phyloP scores from a whole-genome alignment of 2,888 invertebrate species.

The Blastobasis lacticolella region DNA sequence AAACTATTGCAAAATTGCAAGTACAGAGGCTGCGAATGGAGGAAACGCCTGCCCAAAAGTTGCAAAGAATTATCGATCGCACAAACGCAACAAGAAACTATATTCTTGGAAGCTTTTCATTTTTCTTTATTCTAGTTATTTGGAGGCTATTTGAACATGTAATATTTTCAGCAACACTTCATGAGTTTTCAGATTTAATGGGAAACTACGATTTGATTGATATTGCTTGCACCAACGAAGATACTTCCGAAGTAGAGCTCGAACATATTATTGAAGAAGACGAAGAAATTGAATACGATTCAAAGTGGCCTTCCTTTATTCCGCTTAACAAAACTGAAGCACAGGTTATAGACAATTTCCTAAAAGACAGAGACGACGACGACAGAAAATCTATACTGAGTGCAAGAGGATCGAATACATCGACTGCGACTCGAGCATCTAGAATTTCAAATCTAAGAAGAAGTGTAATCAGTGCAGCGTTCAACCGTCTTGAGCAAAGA shows the following conservation, averaged over 20 bases:
- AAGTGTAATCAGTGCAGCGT: too few relatives aligned
- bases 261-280: constrained; percentile 11
- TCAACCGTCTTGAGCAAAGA: too few relatives aligned
- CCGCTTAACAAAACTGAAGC: constrained; percentile 31
- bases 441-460: too few relatives aligned
- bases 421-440: too few relatives aligned
- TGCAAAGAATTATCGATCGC: constrained; percentile 32
- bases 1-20: constrained; percentile 26
- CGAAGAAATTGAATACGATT: constrained; percentile 8
- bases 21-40: constrained; percentile 10
- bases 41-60: constrained; percentile 27
- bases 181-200: constrained; percentile 50
- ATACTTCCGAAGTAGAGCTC: constrained; percentile 14
- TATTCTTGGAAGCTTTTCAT: constrained; percentile 42
- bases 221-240: constrained; percentile 18
- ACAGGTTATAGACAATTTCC: constrained; percentile 25
- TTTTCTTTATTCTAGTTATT: constrained; percentile 41
- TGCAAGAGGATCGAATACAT: background rate
- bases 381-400: constrained; percentile 2
- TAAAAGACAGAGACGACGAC: constrained; percentile 14
- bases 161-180: constrained; percentile 48
- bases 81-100: constrained; percentile 48
- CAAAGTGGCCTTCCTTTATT: constrained; percentile 33
- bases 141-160: constrained; percentile 44
- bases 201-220: constrained; percentile 44